Base-by-base conservation (phyloP, 2,113 vertebrate species). In the Mionectes macconnelli region DNA sequence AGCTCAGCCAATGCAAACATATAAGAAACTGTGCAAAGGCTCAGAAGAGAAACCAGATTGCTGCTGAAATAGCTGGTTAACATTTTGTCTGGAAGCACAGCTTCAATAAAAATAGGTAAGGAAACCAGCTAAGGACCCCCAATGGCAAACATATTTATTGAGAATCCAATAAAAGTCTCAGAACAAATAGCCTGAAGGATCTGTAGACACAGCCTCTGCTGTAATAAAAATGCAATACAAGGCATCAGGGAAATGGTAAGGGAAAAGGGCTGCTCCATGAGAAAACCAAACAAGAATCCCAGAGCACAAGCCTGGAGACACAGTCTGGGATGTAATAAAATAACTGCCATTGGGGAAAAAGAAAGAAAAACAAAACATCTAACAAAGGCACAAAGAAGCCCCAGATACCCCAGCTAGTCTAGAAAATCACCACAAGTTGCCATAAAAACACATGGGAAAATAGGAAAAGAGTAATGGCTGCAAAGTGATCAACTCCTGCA, bases 161-260 rank as follows among this genome's bases (percentile, higher is more conserved):
- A 97, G 97, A 94, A 93, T 97, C 97, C 97, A 98, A 98, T 98
- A 98, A 98, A 98, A 98, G 74, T 93, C 97, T 97, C 96, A 91
- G 95, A 97, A 97, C 97, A 97, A 98, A 97, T 97, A 97, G 97
- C 90, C 97, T 94, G 97, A 97, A 98, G 97, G 95, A 93, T 94
- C 94, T 79, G 88, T 87, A 94, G 96, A 97, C 88, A 63, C 87
- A 91, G 97, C 75, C 96, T 88, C 40, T 94, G 68, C 85, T 96
- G 97, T 94, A 87, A 79, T 98, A 98, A 98, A 97, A 98, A 84
- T n/a, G 18, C 94, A 97, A 97, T 97, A 97, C 74, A 97, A 98
- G 98, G 94, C 93, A 89, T 96, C 89, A 81, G 98, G 97, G 98
- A 98, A 97, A 96, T 73, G n/a, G 90, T 63, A 87, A 94, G 94